Percentiles rank a stretch among this genome's conserved stretches.
phyloP scores from a whole-genome alignment of 2,113 vertebrate genomes.

The Panthera tigris region DNA sequence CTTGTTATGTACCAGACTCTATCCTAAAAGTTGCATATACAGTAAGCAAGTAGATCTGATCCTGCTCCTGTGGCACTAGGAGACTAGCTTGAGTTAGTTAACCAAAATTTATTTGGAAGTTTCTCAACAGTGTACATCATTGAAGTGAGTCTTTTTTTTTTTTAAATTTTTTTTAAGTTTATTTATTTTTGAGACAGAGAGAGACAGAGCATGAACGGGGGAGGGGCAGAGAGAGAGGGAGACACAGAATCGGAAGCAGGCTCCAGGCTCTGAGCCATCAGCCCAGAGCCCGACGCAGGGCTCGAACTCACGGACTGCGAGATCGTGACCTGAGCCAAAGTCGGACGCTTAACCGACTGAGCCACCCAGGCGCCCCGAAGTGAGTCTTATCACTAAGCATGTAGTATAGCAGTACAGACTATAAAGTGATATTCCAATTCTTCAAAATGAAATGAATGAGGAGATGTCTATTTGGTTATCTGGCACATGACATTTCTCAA shows the following conservation, averaged over 20 bases:
- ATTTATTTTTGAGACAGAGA: too few relatives aligned
- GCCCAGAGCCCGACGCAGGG: too few relatives aligned
- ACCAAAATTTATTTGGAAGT: not conserved
- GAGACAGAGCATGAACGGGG: too few relatives aligned
- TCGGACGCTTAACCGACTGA: too few relatives aligned
- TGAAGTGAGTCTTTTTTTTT: not conserved
- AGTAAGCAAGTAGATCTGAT: not conserved
- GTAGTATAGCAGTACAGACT: not conserved
- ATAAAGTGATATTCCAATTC: not conserved
- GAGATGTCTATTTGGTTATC: not conserved
- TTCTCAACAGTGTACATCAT: not conserved
- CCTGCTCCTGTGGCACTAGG: not conserved
- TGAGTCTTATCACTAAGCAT: not conserved
- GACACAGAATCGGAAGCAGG: too few relatives aligned
- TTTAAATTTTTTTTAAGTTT: too few relatives aligned
- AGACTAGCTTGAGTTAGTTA: not conserved
- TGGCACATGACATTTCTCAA: not conserved
- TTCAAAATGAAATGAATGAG: slow-evolving; percentile 46
- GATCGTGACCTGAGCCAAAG: too few relatives aligned
- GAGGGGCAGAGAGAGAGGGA: too few relatives aligned
- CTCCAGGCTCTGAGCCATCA: too few relatives aligned
- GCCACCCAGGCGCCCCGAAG: not conserved
- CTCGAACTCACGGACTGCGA: too few relatives aligned
- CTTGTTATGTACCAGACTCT: not conserved
- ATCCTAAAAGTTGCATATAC: not conserved